Base-by-base conservation (phyloP, 2,888 invertebrate genomes). In the Cremastobaeus sp. region DNA sequence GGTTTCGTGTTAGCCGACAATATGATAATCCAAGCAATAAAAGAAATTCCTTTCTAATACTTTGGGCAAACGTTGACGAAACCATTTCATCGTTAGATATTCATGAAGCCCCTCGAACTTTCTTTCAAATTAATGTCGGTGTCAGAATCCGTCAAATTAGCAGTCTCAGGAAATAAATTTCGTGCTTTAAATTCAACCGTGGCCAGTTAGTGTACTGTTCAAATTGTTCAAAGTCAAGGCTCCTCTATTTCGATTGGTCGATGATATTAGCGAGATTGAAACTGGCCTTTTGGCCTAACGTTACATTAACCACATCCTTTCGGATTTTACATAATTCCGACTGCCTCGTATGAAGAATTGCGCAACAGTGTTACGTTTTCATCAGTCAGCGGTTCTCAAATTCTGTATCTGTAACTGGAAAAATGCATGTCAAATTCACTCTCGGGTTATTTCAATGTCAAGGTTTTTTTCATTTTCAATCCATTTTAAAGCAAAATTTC, bases 21-120 rank as follows among this genome's bases (percentile, higher is more conserved):
- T 64, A 54, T 64, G 54, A 12, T 64, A 64, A 54, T 54, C 54
- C 45, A 64, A 54, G 64, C 52, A 43, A 64, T 64, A 54, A 52
- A 54, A 64, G 64, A 64, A 64, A 64, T 64, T 64, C 64, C 64
- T 64, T 64, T 64, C 64, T 64, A 64, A 64, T 54, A 64, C 52
- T 41, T 64, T 64, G 52, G 64, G 64, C 64, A 64, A 64, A 45
- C 45, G 64, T 54, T 32, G 64, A 34, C 52, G 52, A 43, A 54
- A 52, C 11, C 21, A 62, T 52, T 52, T 41, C 62, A 20, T 50
- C 62, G 48, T 60, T 60, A 39, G 48, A 45, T 64, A 64, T 64
- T 64, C 64, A 54, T 54, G 54, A 25, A 54, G 37, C 11, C 25
- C 52, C 9, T 35, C 39, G 17, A 39, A 52, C 50, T 62, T 62